phyloP scores from a whole-genome alignment of 2,888 invertebrate genomes.

The Ypsolopha scabrella region DNA sequence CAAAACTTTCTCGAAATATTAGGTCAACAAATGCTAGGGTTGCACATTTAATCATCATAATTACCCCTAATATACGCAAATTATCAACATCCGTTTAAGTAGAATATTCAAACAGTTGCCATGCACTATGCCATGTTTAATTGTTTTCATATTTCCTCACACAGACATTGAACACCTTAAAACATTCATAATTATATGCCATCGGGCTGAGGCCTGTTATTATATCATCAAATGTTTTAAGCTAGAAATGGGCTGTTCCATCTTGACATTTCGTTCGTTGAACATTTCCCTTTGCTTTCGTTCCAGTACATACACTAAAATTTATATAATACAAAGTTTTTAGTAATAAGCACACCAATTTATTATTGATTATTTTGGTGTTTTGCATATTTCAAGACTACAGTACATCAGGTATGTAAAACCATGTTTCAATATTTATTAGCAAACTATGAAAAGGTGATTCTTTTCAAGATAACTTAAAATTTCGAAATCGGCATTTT shows the following conservation, averaged over 20 bases:
- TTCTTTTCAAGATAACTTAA: too few relatives aligned
- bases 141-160: conserved; percentile 48
- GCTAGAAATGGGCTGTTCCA: not conserved
- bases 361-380: too few relatives aligned
- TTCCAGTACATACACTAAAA: too few relatives aligned
- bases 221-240: conserved; percentile 26
- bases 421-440: too few relatives aligned
- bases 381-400: too few relatives aligned
- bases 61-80: conserved; percentile 25
- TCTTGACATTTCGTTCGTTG: too few relatives aligned
- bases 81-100: conserved; percentile 24
- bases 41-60: not conserved
- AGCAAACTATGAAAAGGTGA: too few relatives aligned
- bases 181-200: conserved; percentile 17
- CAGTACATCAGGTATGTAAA: too few relatives aligned
- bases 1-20: not conserved
- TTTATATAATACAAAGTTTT: too few relatives aligned
- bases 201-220: conserved; percentile 24
- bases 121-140: conserved; percentile 20
- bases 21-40: not conserved
- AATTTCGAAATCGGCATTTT: too few relatives aligned
- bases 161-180: conserved; percentile 31
- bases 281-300: too few relatives aligned
- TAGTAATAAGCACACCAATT: too few relatives aligned
- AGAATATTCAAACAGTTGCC: conserved; percentile 6